These are phyloP conservation scores for Hypocryptadius cinnamomeus DNA, from an alignment of 2,113 vertebrate genomes.

Conservation along the genomic window DNA sequence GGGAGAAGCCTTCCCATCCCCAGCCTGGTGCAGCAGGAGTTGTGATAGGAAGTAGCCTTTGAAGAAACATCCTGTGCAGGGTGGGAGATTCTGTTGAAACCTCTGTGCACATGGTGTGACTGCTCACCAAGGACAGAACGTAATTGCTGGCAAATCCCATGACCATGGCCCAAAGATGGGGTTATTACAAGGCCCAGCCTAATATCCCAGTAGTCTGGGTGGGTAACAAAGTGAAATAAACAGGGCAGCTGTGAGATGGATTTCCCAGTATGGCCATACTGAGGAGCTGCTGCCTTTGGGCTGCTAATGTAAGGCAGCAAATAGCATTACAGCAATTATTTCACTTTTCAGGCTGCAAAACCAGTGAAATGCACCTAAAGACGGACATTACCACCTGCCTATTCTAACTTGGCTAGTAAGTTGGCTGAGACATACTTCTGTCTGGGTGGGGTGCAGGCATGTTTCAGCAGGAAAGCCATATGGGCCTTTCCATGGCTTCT, in stretches of 20 bases:
- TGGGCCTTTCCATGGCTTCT: not conserved
- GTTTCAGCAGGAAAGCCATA: constrained; percentile 15
- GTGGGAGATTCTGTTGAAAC: not conserved
- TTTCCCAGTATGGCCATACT: not conserved
- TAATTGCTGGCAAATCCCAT: not conserved
- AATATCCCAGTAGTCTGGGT: not conserved
- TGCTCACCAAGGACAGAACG: not conserved
- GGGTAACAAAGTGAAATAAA: not conserved
- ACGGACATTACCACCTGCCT: not conserved
- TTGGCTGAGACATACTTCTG: not conserved
- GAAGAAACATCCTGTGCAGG: not conserved
- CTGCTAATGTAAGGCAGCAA: not conserved
- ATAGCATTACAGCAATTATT: not conserved
- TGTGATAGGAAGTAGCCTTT: not conserved
- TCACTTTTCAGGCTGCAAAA: not conserved
- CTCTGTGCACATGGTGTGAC: not conserved
- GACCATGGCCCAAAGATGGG: not conserved
- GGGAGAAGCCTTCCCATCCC: not conserved
- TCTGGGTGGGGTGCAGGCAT: not conserved
- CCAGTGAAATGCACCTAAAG: not conserved
- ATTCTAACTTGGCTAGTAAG: not conserved
- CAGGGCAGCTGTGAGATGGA: not conserved
- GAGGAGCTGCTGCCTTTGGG: not conserved
- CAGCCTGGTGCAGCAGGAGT: not conserved
- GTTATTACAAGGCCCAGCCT: not conserved